Base-by-base conservation (phyloP, 2,113 vertebrate genomes). In the Falco punctatus region DNA sequence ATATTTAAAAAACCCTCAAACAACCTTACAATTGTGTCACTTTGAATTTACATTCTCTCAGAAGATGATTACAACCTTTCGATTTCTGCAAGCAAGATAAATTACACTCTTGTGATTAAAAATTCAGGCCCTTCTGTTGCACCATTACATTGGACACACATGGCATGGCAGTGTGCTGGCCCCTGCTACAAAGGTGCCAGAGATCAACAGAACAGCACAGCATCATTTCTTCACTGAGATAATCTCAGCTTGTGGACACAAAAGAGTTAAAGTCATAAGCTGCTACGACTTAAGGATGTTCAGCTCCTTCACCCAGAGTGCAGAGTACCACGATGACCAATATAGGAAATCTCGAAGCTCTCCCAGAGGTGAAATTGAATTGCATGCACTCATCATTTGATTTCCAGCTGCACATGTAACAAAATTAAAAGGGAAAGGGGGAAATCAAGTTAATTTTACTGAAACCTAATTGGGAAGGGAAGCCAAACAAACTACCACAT, bases 51-150 rank as follows among this genome's bases (percentile, higher is more conserved):
- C 87, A 85, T 91, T 83, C 80, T 26, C 4, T 0, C 5, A 87
- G 77, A 79, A 57, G 57, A 87, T 57, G 44, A 88, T 74, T 67
- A 54, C 70, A 72, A 73, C 57, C 91, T 92, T 81, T 49, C 88
- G 70, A 90, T 88, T 90, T 86, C 49, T 49, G 54, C 81, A 40
- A 91, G 67, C 70, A 49, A 57, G 81, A 80, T 64, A 90, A 93
- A 96, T 90, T 32, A n/a, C 3, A 77, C 51, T 70, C 73, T 0
- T 28, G 59, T 16, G 67, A 92, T 54, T 70, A 95, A 86, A 85
- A 58, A 93, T 64, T 24, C 88, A 69, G 70, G 86, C 80, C 79
- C 58, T 87, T 65, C 77, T 4, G 7, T 19, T 19, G 7, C 46
- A 58, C 7, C 32, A 42, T 35, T 7, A 51, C 72, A 73, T 0